Percentiles rank a stretch among this genome's conserved stretches.
These are phyloP conservation scores for Ceyx cyanopectus DNA, from an alignment of 2,113 vertebrate species.

Conservation along the genomic window DNA sequence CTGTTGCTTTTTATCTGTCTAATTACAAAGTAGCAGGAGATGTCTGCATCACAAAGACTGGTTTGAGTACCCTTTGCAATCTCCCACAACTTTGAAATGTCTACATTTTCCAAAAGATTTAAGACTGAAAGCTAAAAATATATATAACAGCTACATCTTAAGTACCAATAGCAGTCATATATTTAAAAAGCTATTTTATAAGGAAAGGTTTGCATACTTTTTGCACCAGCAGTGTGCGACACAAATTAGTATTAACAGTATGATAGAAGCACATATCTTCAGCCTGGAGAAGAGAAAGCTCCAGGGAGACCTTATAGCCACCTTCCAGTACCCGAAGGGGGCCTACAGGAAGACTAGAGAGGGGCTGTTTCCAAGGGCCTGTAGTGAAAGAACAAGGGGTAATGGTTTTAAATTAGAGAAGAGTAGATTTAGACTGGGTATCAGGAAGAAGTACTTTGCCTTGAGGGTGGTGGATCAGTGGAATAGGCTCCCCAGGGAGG, in stretches of 20 bases:
- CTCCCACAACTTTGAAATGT: not conserved
- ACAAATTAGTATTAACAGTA: not conserved
- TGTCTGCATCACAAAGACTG: not conserved
- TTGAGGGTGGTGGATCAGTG: too few relatives aligned
- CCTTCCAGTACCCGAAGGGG: too few relatives aligned
- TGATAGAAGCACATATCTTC: not conserved
- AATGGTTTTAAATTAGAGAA: too few relatives aligned
- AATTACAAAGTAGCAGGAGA: constrained; percentile 25
- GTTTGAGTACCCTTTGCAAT: not conserved
- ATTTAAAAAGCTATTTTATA: not conserved
- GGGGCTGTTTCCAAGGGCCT: too few relatives aligned
- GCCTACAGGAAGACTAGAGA: too few relatives aligned
- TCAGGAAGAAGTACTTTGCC: too few relatives aligned
- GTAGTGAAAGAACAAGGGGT: too few relatives aligned
- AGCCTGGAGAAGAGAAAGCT: too few relatives aligned
- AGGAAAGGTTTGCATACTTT: not conserved
- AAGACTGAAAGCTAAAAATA: not conserved
- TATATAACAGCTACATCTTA: not conserved
- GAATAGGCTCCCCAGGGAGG: too few relatives aligned
- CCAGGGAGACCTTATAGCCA: too few relatives aligned
- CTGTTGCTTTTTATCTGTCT: constrained; percentile 1
- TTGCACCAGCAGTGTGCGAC: not conserved
- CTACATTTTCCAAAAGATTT: not conserved
- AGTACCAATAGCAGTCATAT: not conserved
- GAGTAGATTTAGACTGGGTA: too few relatives aligned